Conservation (phyloP, 2,113 vertebrate species). For the Cyprinodon variegatus region DNA sequence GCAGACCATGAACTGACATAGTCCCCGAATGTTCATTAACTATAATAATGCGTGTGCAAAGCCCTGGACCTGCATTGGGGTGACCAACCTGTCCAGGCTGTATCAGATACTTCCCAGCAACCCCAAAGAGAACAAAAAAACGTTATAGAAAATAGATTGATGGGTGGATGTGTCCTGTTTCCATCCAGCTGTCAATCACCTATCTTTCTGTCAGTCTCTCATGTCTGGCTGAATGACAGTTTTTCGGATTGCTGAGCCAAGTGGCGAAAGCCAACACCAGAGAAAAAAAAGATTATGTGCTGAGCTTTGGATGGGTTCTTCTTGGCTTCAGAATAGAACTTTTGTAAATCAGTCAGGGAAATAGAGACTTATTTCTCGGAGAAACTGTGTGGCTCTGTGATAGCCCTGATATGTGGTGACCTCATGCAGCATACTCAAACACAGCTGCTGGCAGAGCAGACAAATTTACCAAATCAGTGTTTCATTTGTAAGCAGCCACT, state of each 20-base stretch:
- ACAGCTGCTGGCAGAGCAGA: neutral
- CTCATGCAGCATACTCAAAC: neutral
- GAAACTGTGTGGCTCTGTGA: neutral
- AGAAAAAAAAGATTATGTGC: slow-evolving; percentile 1
- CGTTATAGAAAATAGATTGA: neutral
- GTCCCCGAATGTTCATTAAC: too few relatives aligned
- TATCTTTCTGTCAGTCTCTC: slow-evolving; percentile 1
- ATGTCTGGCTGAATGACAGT: neutral
- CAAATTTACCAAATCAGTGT: neutral
- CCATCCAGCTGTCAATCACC: slow-evolving; percentile 1
- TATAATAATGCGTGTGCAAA: neutral
- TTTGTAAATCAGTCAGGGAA: neutral
- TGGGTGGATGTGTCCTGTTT: neutral
- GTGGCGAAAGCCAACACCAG: neutral
- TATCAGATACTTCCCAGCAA: neutral
- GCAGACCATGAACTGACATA: too few relatives aligned
- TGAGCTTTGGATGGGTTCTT: neutral
- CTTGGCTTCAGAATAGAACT: neutral
- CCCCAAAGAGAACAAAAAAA: neutral
- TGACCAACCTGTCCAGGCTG: neutral
- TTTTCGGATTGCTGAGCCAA: neutral
- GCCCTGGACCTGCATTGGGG: neutral
- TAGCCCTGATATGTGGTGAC: neutral
- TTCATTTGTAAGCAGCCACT: neutral
- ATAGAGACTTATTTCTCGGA: neutral